Evolutionary conservation across 2,888 invertebrate species (phyloP).

Genomic region (Phyllotreta cruciferae): DNA sequence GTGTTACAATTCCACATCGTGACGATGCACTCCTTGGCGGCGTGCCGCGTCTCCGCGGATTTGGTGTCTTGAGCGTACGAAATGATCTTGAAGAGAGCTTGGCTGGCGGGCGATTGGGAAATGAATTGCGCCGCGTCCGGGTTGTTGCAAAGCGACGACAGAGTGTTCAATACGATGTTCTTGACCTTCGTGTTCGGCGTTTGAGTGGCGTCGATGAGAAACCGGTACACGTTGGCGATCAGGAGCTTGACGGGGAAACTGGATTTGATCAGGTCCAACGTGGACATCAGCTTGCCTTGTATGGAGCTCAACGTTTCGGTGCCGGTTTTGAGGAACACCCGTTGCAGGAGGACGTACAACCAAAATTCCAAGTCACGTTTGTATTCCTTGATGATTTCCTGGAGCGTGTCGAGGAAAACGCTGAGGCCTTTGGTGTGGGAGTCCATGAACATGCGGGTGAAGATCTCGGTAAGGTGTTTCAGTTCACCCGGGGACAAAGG

Average conservation of each 20-base stretch:
- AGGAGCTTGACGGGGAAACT: slow-evolving; percentile 73
- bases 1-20: slow-evolving; percentile 91
- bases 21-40: slow-evolving; percentile 70
- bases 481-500: slow-evolving; percentile 74
- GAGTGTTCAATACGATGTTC: slow-evolving; percentile 76
- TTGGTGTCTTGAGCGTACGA: slow-evolving; percentile 73
- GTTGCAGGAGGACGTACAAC: slow-evolving; percentile 85
- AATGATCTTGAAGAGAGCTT: slow-evolving; percentile 77
- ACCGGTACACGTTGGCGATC: slow-evolving; percentile 74
- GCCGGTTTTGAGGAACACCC: slow-evolving; percentile 79
- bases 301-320: slow-evolving; percentile 91
- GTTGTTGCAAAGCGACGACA: slow-evolving; percentile 69
- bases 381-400: slow-evolving; percentile 87
- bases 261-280: slow-evolving; percentile 77
- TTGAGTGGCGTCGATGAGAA: slow-evolving; percentile 90
- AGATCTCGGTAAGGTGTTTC: slow-evolving; percentile 87
- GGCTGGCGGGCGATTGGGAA: slow-evolving; percentile 63
- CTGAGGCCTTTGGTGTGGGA: slow-evolving; percentile 94
- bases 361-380: slow-evolving; percentile 89
- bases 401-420: slow-evolving; percentile 90
- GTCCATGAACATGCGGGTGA: slow-evolving; percentile 97
- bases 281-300: slow-evolving; percentile 87
- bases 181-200: slow-evolving; percentile 87
- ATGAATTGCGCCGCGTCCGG: slow-evolving; percentile 64
- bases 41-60: slow-evolving; percentile 73